A percentile compares a stretch with the other conserved stretches of the same genome.
Conservation (phyloP, 2,113 vertebrate species). For the Gavialis gangeticus region DNA sequence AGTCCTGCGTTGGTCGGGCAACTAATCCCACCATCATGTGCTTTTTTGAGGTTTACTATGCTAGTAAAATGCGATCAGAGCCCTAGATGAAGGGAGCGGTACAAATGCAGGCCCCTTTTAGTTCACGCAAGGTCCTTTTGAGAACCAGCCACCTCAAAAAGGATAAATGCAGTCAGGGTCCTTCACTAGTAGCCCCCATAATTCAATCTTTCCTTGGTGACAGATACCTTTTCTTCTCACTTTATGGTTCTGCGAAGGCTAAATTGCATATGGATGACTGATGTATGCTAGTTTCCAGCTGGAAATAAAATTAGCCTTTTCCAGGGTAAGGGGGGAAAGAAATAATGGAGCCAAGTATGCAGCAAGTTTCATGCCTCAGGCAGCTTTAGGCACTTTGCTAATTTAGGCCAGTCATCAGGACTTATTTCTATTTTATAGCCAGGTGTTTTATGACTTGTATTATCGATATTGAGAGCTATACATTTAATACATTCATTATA, state of each 20-base stretch:
- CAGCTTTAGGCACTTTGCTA: slow-evolving; percentile 22
- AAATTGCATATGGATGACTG: slow-evolving; percentile 41
- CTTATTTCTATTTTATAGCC: slow-evolving; percentile 33
- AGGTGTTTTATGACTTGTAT: slow-evolving; percentile 20
- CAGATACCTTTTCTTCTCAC: neutral
- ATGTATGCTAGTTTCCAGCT: neutral
- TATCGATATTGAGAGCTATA: slow-evolving; percentile 38
- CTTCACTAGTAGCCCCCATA: neutral
- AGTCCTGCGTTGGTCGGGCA: neutral
- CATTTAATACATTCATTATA: neutral
- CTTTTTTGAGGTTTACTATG: neutral
- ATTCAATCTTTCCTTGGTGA: neutral
- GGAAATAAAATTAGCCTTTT: slow-evolving; percentile 32
- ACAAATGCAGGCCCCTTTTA: neutral
- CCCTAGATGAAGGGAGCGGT: neutral
- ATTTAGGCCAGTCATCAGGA: slow-evolving; percentile 49
- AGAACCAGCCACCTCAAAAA: neutral
- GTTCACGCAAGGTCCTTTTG: neutral
- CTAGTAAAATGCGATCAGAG: neutral
- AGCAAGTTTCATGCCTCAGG: neutral
- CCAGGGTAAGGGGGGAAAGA: neutral
- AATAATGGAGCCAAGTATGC: slow-evolving; percentile 20
- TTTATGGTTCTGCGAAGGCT: neutral
- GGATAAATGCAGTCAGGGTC: neutral
- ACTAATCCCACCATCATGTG: neutral